A percentile compares a stretch with the other conserved stretches of the same genome.
Conservation (phyloP, 2,113 vertebrate species). For the Amphilophus citrinellus region DNA sequence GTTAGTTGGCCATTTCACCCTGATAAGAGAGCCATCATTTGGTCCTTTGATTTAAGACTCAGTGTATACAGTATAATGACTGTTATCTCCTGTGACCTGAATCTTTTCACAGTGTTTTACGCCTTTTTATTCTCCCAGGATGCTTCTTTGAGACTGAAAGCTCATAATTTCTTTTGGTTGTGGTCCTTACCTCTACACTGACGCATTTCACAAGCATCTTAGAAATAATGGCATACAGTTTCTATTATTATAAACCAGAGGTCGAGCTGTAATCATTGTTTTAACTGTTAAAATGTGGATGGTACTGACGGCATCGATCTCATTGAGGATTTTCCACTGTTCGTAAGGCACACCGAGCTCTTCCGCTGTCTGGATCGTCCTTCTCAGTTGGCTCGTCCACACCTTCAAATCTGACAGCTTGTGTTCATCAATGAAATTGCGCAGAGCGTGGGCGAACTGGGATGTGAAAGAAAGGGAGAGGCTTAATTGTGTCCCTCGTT, state of each 20-base stretch:
- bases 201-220: not conserved
- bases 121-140: not conserved
- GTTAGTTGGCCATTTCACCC: not conserved
- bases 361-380: conserved; percentile 96
- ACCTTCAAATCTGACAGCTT: conserved; percentile 92
- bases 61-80: not conserved
- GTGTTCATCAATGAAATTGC: conserved; percentile 90
- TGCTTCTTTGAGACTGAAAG: not conserved
- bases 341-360: conserved; percentile 91
- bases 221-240: not conserved
- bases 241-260: not conserved
- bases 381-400: conserved; percentile 96
- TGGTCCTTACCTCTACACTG: not conserved
- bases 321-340: conserved; percentile 98
- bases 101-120: not conserved
- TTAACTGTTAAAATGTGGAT: not conserved
- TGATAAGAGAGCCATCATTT: not conserved
- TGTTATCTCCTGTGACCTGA: conserved; percentile 4
- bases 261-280: not conserved
- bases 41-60: not conserved
- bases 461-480: not conserved
- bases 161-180: accelerated
- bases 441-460: conserved; percentile 88
- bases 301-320: conserved; percentile 93
- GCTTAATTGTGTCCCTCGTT: not conserved